Evolutionary conservation across 2,888 invertebrate species (phyloP).

Genomic region (Glyphotaelius pellucidus): DNA sequence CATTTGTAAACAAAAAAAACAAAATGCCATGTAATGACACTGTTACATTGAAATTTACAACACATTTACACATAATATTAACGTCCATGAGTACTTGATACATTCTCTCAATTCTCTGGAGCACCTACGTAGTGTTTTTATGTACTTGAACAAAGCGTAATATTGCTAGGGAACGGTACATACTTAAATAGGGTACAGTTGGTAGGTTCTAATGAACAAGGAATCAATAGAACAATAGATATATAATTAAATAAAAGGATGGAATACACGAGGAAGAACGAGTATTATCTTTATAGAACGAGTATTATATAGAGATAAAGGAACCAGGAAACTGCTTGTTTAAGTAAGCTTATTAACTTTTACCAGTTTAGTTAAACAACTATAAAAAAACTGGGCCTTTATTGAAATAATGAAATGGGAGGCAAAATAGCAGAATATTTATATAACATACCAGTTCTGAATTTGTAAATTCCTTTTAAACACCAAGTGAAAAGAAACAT

Average conservation of each 20-base stretch:
- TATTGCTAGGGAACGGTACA: not conserved
- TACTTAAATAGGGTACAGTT: no score
- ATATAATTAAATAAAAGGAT: not conserved
- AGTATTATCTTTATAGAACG: not conserved
- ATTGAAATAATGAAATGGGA: not conserved
- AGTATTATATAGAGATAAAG: not conserved
- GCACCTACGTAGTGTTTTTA: not conserved
- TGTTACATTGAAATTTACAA: not conserved
- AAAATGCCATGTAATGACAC: no score
- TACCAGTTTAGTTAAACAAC: not conserved
- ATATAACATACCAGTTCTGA: conserved; percentile 36
- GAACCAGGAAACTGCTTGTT: not conserved
- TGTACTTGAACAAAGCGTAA: not conserved
- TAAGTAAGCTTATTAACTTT: not conserved
- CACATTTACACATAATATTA: not conserved
- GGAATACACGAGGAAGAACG: not conserved
- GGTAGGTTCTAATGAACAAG: not conserved
- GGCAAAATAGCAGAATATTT: not conserved
- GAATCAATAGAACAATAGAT: not conserved
- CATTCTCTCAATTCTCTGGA: not conserved
- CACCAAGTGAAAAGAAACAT: conserved; percentile 53
- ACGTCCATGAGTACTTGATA: not conserved
- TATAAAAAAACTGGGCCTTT: not conserved
- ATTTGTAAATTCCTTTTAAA: conserved; percentile 49
- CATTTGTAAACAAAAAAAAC: no score